Percentiles rank a stretch among this genome's conserved stretches.
phyloP scores from a whole-genome alignment of 2,888 invertebrate genomes.

The Spicauda simplicius region DNA sequence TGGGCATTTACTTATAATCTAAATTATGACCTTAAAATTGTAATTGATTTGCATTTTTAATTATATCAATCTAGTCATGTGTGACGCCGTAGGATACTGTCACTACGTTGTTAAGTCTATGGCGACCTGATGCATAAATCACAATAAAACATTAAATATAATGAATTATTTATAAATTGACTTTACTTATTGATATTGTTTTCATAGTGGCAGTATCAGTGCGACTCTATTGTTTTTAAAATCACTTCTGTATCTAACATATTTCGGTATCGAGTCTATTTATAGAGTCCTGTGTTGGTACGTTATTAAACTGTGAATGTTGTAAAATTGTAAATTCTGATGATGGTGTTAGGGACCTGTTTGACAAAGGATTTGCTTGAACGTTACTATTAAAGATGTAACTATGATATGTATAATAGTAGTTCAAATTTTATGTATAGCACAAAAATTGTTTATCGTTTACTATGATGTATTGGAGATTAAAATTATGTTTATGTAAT shows the following conservation, averaged over 20 bases:
- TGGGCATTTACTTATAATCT: conserved; percentile 4
- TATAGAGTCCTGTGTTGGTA: conserved; percentile 18
- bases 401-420: conserved; percentile 14
- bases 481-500: conserved; percentile 19
- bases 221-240: neutral
- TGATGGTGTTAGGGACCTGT: conserved; percentile 35
- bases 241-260: conserved; percentile 15
- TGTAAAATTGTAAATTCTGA: conserved; percentile 34
- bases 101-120: neutral
- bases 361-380: conserved; percentile 33
- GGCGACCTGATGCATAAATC: neutral
- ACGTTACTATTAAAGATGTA: conserved; percentile 26
- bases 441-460: conserved; percentile 19
- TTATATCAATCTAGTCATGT: conserved; percentile 9
- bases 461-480: conserved; percentile 6
- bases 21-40: neutral
- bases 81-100: conserved; percentile 1
- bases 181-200: neutral
- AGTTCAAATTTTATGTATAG: conserved; percentile 17
- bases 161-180: neutral
- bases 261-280: conserved; percentile 18
- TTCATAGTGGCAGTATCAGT: conserved; percentile 10
- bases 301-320: conserved; percentile 13
- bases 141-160: neutral
- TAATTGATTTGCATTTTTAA: conserved; percentile 6